Evolutionary conservation across 2,888 invertebrate species (phyloP), one percentile per base, ranked within the genome.

Genomic region (Sturmia bella): DNA sequence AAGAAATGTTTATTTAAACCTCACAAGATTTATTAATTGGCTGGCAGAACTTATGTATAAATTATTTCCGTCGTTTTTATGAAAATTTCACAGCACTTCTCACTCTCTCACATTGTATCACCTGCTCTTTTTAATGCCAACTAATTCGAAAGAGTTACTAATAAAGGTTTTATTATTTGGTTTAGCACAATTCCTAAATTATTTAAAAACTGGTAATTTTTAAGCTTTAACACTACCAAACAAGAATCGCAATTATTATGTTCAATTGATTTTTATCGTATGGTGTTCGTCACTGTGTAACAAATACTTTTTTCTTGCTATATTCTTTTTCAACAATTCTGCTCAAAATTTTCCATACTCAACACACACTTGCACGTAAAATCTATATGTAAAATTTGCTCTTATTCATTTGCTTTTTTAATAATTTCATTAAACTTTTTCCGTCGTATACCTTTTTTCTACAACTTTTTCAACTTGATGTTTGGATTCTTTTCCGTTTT

Each of bases 181-280:
- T n/a, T 19, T 19, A 21, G 21, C 9, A 32, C 7, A 24, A 43
- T 24, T 43, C 15, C 15, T 13, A 32, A 6, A 43, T n/a, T 39
- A 39, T 57, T 21, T 19, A 52, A 12, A 27, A 6, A 7, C 32
- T 45, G 2, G 19, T 27, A 50, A 41, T 17, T 13, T 56, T 32
- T 32, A 6, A 19, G 32, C 11, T 27, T 6, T 9, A 15, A 19
- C 19, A 56, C 32, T 15, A 37, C 17, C 2, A 50, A 39, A 52
- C 17, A 9, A 41, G 12, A 73, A 73, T 45, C 15, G 17, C 19
- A 27, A 37, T 45, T 21, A 56, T 37, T n/a, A 56, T 74, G 13
- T 43, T 43, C 72, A 79, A 79, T 79, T 79, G 78, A 79, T 79
- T 79, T 78, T 79, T 73, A 73, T 79, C 59, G 66, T 59, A 43